Percentiles rank a stretch among this genome's conserved stretches.
phyloP scores from a whole-genome alignment of 2,113 vertebrate genomes.

The Pelmatolapia mariae region DNA sequence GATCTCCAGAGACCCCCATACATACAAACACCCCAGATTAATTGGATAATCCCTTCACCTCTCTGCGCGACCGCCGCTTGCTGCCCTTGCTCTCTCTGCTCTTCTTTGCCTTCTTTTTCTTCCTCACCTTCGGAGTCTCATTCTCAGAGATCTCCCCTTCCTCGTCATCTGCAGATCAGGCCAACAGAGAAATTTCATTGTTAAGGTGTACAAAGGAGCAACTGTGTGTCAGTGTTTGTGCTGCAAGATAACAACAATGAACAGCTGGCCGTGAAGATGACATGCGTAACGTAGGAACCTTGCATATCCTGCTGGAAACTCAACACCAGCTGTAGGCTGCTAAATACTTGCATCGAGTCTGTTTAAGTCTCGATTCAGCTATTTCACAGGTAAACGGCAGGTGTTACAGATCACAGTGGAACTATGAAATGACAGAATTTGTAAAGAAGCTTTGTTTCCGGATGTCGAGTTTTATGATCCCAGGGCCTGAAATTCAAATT shows the following conservation, averaged over 20 bases:
- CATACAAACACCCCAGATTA: neutral
- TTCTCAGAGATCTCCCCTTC: slow-evolving; percentile 94
- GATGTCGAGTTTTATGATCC: neutral
- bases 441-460: neutral
- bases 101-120: slow-evolving; percentile 97
- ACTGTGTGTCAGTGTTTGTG: neutral
- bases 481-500: neutral
- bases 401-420: neutral
- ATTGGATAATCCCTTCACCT: slow-evolving; percentile 64
- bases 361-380: neutral
- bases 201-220: neutral
- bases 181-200: neutral
- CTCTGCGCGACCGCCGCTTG: slow-evolving; percentile 90
- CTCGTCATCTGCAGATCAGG: slow-evolving; percentile 73
- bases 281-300: neutral
- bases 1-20: neutral
- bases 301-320: neutral
- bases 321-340: neutral
- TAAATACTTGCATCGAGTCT: fast-evolving
- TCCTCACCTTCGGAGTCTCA: slow-evolving; percentile 93
- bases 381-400: neutral
- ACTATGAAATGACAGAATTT: neutral
- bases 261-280: neutral
- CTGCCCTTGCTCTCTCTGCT: slow-evolving; percentile 87
- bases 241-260: neutral